Evolutionary conservation across 2,113 vertebrate genomes (phyloP), one percentile per base, ranked within the genome.

Genomic region (Peromyscus maniculatus): DNA sequence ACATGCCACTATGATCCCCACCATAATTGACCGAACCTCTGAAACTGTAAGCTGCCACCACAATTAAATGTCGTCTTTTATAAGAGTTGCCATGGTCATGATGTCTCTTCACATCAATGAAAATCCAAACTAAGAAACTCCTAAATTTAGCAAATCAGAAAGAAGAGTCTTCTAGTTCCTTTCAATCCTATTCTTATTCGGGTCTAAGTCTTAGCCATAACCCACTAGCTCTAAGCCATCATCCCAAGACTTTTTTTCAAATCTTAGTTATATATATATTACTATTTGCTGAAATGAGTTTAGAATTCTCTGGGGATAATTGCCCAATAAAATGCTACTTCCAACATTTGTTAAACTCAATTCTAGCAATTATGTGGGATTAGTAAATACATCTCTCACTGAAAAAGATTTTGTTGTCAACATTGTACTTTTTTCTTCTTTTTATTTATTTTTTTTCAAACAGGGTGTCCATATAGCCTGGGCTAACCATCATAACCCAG

Each of bases 261-360:
- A 89, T 71, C 74, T 96, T 87, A 89, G 67, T 91, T 43, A 43
- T 43, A 43, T 22, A 57, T 66, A 67, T 55, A 57, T 87, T 94
- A 91, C 39, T 95, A 89, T 66, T 83, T 96, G 64, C 39, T 8
- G 21, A 78, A 80, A 95, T 92, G 80, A 94, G 74, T 67, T 93
- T 62, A 90, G 55, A 96, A 77, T 87, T 94, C 74, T 91, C 89
- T 91, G 71, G 87, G 39, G 87, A 86, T 91, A n/a, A 64, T 19
- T 86, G 71, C 49, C 82, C 26, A 93, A 91, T 94, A 67, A 97
- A 95, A 59, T 80, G 39, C 16, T 80, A 92, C 72, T 96, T 91
- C 43, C 4, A 92, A 57, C 55, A 96, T 72, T 89, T 92, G 7
- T 89, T n/a, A 39, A 39, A 39, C 0, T 7, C 55, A 91, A 92